phyloP scores from a whole-genome alignment of 2,113 vertebrate genomes.

The Rhinolophus sinicus region DNA sequence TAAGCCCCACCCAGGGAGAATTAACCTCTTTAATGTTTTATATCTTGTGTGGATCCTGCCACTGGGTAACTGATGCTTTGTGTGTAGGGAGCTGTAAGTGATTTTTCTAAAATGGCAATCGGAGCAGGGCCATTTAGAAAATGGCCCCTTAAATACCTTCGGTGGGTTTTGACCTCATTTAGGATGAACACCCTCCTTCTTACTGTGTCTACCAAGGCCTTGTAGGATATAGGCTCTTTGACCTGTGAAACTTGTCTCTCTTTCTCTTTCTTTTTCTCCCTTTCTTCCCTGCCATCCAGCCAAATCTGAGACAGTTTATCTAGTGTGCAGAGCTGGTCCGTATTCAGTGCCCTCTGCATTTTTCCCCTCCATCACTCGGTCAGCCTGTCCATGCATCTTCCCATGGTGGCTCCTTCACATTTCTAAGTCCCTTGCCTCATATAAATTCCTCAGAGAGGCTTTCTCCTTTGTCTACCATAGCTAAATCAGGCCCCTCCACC shows the following conservation, averaged over 20 bases:
- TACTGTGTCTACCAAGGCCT: neutral
- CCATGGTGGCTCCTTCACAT: fast-evolving
- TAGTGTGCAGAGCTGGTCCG: neutral
- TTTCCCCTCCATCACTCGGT: neutral
- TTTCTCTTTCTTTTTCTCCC: neutral
- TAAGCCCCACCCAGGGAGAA: neutral
- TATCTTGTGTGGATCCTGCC: neutral
- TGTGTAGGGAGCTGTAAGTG: neutral
- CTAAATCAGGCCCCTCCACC: neutral
- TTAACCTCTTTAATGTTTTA: neutral
- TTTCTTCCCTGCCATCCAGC: neutral
- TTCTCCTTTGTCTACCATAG: neutral
- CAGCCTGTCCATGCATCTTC: fast-evolving
- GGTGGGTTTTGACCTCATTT: neutral
- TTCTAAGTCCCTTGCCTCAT: neutral
- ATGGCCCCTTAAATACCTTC: neutral
- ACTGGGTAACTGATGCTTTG: neutral
- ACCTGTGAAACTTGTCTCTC: neutral
- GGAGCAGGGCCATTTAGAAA: neutral
- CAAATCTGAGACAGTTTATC: neutral
- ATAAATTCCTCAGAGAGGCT: neutral
- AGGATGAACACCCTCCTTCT: neutral
- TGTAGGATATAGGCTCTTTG: neutral
- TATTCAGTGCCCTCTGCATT: neutral
- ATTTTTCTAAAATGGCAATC: neutral